A percentile compares a stretch with the other conserved stretches of the same genome.
phyloP scores from a whole-genome alignment of 2,888 invertebrate genomes.

The Eupithecia exiguata region DNA sequence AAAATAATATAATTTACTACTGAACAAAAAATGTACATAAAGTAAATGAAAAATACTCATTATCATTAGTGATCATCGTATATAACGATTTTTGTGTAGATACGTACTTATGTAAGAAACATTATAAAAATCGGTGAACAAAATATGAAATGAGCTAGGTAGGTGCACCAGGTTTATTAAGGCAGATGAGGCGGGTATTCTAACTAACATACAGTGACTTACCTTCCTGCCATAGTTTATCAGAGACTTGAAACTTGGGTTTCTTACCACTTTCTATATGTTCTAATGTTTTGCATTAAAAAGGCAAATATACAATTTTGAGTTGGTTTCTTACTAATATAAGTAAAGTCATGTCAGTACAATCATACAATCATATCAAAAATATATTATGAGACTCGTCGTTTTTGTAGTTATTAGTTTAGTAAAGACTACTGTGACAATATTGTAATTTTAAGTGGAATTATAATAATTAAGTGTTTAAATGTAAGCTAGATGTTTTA shows the following conservation, averaged over 20 bases:
- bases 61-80: not conserved
- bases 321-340: not conserved
- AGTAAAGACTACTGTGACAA: conserved; percentile 72
- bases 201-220: not conserved
- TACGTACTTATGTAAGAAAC: not conserved
- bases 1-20: not conserved
- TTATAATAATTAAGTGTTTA: conserved; percentile 17
- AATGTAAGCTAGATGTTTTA: conserved; percentile 47
- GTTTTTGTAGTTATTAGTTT: conserved; percentile 40
- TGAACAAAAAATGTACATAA: conserved; percentile 1
- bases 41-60: not conserved
- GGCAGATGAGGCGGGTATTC: not conserved
- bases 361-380: conserved; percentile 10
- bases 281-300: not conserved
- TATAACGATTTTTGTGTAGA: not conserved
- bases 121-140: not conserved
- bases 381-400: conserved; percentile 17
- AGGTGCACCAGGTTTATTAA: not conserved
- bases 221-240: not conserved
- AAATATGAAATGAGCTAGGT: too few species aligned
- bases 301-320: not conserved
- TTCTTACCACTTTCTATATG: not conserved
- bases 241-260: not conserved
- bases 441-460: conserved; percentile 53
- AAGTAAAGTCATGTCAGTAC: not conserved